Evolutionary conservation across 2,797 vertebrate genomes (phyloP).

Genomic region (Hippopotamyrus pictus): DNA sequence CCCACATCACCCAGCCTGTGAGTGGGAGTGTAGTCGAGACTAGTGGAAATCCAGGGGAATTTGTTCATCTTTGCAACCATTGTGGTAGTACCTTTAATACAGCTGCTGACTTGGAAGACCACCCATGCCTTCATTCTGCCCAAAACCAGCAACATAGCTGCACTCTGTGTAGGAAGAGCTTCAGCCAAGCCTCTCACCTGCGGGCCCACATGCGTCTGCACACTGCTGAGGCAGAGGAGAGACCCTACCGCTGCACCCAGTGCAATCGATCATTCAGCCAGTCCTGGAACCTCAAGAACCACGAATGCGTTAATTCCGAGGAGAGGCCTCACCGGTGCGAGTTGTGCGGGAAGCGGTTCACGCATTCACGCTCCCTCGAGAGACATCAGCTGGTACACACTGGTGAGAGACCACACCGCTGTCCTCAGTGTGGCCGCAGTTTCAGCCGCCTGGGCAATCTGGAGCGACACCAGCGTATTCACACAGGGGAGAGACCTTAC

Average conservation of each 20-base stretch:
- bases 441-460: slow-evolving; percentile 92
- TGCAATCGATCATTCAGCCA: slow-evolving; percentile 87
- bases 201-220: slow-evolving; percentile 74
- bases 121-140: slow-evolving; percentile 60
- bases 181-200: slow-evolving; percentile 73
- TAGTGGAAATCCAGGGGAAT: slow-evolving; percentile 38
- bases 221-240: slow-evolving; percentile 73
- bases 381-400: slow-evolving; percentile 96
- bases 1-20: slow-evolving; percentile 61
- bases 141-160: slow-evolving; percentile 59
- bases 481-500: slow-evolving; percentile 83
- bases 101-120: slow-evolving; percentile 58
- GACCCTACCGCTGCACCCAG: slow-evolving; percentile 77
- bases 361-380: slow-evolving; percentile 90
- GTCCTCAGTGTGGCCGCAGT: slow-evolving; percentile 87
- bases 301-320: slow-evolving; percentile 81
- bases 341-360: slow-evolving; percentile 88
- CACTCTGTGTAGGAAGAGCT: slow-evolving; percentile 69
- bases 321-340: slow-evolving; percentile 88
- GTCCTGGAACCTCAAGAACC: slow-evolving; percentile 84
- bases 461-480: slow-evolving; percentile 88
- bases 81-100: slow-evolving; percentile 63
- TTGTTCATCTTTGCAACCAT: slow-evolving; percentile 63
- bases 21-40: slow-evolving; percentile 44
- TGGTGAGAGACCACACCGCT: slow-evolving; percentile 77